These are phyloP conservation scores for Tragelaphus eurycerus DNA, from an alignment of 2,797 vertebrate genomes.

Conservation along the genomic window DNA sequence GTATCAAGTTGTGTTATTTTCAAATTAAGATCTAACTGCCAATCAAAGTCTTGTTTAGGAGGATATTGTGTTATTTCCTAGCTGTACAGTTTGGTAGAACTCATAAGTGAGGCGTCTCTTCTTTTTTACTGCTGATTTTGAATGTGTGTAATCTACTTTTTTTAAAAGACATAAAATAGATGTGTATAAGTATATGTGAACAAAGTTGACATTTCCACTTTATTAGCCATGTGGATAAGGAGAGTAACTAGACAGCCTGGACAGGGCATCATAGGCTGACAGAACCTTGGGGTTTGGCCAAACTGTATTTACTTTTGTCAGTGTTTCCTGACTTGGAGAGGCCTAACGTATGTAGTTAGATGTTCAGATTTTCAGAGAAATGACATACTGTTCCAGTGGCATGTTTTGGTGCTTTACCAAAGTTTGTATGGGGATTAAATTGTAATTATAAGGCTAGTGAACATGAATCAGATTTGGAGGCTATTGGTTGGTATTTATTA, in stretches of 20 bases:
- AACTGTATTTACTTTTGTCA: conserved; percentile 17
- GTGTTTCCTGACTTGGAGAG: not conserved
- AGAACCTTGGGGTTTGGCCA: not conserved
- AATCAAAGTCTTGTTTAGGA: not conserved
- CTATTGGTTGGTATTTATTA: not conserved
- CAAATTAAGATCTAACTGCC: not conserved
- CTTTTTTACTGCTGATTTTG: not conserved
- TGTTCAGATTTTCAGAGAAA: not conserved
- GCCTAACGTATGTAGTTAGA: not conserved
- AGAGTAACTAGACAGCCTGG: not conserved
- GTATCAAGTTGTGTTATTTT: not conserved
- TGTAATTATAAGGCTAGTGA: not conserved
- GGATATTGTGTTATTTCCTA: not conserved
- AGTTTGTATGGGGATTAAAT: not conserved
- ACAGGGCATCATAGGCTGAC: not conserved
- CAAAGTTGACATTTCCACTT: not conserved
- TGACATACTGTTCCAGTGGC: not conserved
- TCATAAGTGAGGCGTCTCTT: not conserved
- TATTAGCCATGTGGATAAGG: not conserved
- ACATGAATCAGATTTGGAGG: not conserved
- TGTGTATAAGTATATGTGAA: not conserved
- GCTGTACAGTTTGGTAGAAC: not conserved
- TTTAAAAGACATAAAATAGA: not conserved
- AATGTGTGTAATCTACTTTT: not conserved
- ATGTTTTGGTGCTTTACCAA: not conserved